These are phyloP conservation scores for Garra rufa DNA, from an alignment of 2,113 vertebrate species.

Conservation along the genomic window DNA sequence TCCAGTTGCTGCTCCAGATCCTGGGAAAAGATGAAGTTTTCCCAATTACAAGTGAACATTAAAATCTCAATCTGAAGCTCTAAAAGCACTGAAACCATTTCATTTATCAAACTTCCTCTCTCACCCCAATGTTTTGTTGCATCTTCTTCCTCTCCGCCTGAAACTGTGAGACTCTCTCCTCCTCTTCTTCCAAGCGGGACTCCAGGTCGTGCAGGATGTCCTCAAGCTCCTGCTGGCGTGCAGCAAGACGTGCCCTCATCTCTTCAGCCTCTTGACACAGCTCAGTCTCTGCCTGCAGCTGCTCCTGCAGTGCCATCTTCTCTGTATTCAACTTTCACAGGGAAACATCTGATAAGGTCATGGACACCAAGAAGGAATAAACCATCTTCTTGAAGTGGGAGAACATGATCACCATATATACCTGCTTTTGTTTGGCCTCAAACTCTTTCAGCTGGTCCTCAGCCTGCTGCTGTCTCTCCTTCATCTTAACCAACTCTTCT, in stretches of 20 bases:
- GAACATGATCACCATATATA: constrained; percentile 47
- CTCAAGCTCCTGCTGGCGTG: constrained; percentile 87
- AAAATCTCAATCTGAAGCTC: too few relatives aligned
- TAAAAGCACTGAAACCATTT: not conserved
- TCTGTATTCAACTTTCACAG: constrained; percentile 77
- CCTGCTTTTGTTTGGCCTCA: constrained; percentile 82
- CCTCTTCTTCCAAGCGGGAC: constrained; percentile 86
- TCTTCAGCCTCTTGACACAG: constrained; percentile 89
- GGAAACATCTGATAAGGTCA: too few relatives aligned
- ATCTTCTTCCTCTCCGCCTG: constrained; percentile 87
- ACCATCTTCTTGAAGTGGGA: not conserved
- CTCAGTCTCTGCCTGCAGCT: constrained; percentile 87
- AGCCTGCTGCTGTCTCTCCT: constrained; percentile 81
- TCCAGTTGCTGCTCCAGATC: constrained; percentile 89
- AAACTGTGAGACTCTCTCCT: constrained; percentile 83
- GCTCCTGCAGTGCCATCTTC: constrained; percentile 87
- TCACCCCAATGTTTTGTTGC: constrained; percentile 87
- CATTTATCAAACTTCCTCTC: not conserved
- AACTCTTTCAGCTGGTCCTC: constrained; percentile 82
- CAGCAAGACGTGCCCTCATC: constrained; percentile 82
- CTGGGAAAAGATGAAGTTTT: constrained; percentile 63
- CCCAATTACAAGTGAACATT: not conserved
- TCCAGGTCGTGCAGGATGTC: constrained; percentile 89
- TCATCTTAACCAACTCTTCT: constrained; percentile 83
- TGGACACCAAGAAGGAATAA: not conserved